Evolutionary conservation across 2,113 vertebrate species (phyloP).

Genomic region (Nanorana parkeri): DNA sequence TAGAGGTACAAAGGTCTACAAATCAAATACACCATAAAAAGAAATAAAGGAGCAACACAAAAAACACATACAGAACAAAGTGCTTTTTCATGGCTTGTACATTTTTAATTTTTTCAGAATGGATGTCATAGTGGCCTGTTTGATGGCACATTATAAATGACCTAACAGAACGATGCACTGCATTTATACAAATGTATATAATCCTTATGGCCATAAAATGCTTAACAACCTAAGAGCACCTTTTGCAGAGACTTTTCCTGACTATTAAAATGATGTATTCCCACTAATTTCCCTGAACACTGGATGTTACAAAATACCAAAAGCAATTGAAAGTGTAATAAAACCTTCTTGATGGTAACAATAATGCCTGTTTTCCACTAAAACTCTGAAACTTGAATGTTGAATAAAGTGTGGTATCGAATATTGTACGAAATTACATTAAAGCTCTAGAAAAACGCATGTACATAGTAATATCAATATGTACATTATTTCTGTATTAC

Average conservation of each 20-base stretch:
- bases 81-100: neutral
- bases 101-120: neutral
- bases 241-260: slow-evolving; percentile 27
- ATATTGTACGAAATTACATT: slow-evolving; percentile 21
- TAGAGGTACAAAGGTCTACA: neutral
- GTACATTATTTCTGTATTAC: neutral
- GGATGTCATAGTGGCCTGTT: neutral
- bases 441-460: neutral
- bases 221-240: slow-evolving; percentile 33
- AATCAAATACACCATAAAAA: neutral
- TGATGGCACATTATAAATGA: slow-evolving; percentile 36
- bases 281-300: slow-evolving; percentile 43
- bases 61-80: neutral
- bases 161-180: slow-evolving; percentile 1
- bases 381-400: slow-evolving; percentile 28
- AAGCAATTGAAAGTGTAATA: slow-evolving; percentile 52
- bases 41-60: neutral
- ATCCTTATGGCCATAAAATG: slow-evolving; percentile 45
- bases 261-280: slow-evolving; percentile 49
- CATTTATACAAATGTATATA: slow-evolving; percentile 31
- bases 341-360: slow-evolving; percentile 51
- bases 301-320: slow-evolving; percentile 51
- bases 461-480: neutral
- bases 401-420: slow-evolving; percentile 20
- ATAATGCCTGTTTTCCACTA: slow-evolving; percentile 37